Conservation (phyloP, 1,140 invertebrate species). For the Hycleus cichorii region DNA sequence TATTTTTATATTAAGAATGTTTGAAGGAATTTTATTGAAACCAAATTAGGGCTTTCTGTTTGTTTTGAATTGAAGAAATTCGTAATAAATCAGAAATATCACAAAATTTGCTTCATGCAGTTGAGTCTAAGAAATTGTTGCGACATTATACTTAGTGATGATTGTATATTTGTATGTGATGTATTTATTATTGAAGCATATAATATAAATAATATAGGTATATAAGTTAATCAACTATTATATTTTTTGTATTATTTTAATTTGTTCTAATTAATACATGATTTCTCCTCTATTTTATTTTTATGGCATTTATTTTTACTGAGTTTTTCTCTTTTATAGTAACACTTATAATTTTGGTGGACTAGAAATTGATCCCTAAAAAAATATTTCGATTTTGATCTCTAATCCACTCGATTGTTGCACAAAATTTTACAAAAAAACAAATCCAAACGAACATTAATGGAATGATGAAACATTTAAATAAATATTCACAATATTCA, state of each 20-base stretch:
- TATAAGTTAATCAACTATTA: slow-evolving; percentile 16
- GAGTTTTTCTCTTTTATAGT: not conserved
- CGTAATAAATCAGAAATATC: too few relatives aligned
- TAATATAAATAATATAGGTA: slow-evolving; percentile 22
- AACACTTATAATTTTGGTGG: not conserved
- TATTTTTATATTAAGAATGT: too few relatives aligned
- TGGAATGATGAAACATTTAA: not conserved
- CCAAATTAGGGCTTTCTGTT: too few relatives aligned
- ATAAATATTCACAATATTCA: not conserved
- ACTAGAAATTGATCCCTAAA: not conserved
- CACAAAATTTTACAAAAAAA: not conserved
- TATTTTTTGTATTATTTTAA: slow-evolving; percentile 19
- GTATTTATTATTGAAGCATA: slow-evolving; percentile 22
- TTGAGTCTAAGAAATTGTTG: slow-evolving; percentile 6
- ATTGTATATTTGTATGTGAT: slow-evolving; percentile 19
- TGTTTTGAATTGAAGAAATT: too few relatives aligned
- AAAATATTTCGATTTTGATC: not conserved
- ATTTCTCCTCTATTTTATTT: not conserved
- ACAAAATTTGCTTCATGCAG: too few relatives aligned
- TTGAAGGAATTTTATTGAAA: too few relatives aligned
- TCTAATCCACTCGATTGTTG: not conserved
- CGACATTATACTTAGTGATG: slow-evolving; percentile 12
- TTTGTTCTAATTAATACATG: not conserved
- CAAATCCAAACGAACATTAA: not conserved
- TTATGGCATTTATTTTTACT: not conserved